These are phyloP conservation scores for Pyrrhosoma nymphula DNA, from an alignment of 2,888 invertebrate genomes.

Conservation along the genomic window DNA sequence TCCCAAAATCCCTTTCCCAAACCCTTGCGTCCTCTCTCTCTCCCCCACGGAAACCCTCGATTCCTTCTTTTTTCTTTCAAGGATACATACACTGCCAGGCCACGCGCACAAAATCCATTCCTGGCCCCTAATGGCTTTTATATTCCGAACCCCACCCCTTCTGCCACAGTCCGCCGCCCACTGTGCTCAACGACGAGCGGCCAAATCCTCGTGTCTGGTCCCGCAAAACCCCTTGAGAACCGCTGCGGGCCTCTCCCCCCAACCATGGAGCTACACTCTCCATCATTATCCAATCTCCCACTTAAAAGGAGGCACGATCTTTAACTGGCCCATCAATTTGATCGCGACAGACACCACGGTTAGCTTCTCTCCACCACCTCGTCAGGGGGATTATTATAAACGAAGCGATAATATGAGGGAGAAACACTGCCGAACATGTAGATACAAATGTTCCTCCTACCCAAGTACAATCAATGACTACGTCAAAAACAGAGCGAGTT, in stretches of 20 bases:
- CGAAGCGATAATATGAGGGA: no score
- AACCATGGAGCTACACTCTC: background rate
- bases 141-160: background rate
- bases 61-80: background rate
- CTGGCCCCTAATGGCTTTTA: background rate
- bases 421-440: no score
- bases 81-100: background rate
- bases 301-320: background rate
- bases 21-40: background rate
- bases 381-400: no score
- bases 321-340: background rate
- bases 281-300: background rate
- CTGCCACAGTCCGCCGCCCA: background rate
- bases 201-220: background rate
- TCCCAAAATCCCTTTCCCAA: background rate
- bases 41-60: background rate
- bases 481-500: no score
- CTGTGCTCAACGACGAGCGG: background rate
- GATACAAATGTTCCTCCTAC: no score
- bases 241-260: background rate
- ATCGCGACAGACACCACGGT: background rate
- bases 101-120: background rate
- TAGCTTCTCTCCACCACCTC: background rate
- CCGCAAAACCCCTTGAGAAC: background rate
- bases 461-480: no score